Evolutionary conservation across 2,113 vertebrate genomes (phyloP), one percentile per base, ranked within the genome.

Genomic region (Leuciscus idus): DNA sequence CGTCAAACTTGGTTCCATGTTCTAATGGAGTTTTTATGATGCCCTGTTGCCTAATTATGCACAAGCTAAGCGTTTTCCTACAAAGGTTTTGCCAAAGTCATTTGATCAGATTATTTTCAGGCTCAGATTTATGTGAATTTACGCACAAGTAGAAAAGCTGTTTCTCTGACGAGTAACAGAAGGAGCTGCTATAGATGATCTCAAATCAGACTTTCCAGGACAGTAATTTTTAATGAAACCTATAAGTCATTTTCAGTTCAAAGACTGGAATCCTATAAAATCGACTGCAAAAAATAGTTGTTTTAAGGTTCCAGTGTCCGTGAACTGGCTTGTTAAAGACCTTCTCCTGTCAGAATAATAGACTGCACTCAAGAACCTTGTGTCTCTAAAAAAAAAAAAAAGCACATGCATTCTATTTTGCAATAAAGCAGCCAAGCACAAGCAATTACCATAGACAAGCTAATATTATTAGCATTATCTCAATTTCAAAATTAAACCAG

Each of bases 21-120:
- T 19, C 66, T 83, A 83, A 83, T 83, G 30, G 66, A 70, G 8
- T 57, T 83, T 83, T 83, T 84, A 84, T 17, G 33, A 74, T 39
- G 7, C 48, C 19, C 46, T n/a, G 9, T 13, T 33, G 80, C 5
- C 43, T n/a, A 68, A 68, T 82, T 68, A n/a, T 28, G 43, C 21
- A 81, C 61, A 66, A 66, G 66, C 26, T 6, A n/a, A 36, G 21
- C 8, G 28, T 70, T 52, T 50, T 13, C 28, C 62, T 13, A 52
- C 19, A 57, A 72, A 80, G 21, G 77, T 73, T 73, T 39, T 9
- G 48, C 81, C 81, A 72, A 26, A 33, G 46, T 52, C 30, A 8
- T 10, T 26, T 55, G 9, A 48, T 39, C 19, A 0, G 50, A 33
- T 82, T 68, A 30, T 52, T 68, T 81, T 33, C 46, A 33, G 21